These are phyloP conservation scores for Eurytoma adleriae DNA, from an alignment of 2,888 invertebrate genomes.

Conservation along the genomic window DNA sequence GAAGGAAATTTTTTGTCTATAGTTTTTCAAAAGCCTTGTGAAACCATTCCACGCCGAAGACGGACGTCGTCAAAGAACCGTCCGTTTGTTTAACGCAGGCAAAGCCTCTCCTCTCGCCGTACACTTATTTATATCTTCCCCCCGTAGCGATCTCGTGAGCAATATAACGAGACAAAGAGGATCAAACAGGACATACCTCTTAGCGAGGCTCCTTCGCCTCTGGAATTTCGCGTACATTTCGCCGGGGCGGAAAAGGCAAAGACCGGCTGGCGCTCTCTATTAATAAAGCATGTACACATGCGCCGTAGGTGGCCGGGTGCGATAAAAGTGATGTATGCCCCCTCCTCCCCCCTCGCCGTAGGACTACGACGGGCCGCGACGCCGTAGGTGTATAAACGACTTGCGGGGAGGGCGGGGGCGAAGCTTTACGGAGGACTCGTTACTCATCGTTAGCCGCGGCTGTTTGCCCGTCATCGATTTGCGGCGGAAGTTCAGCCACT, in stretches of 20 bases:
- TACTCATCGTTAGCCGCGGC: conserved; percentile 50
- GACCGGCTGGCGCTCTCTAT: conserved; percentile 54
- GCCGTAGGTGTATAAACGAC: conserved; percentile 50
- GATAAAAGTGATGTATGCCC: conserved; percentile 66
- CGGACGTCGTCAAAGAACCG: too few relatives aligned
- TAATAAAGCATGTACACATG: conserved; percentile 60
- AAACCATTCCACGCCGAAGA: too few relatives aligned
- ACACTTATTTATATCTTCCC: too few relatives aligned
- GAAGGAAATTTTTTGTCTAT: too few relatives aligned
- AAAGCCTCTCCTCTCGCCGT: too few relatives aligned
- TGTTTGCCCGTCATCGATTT: conserved; percentile 45
- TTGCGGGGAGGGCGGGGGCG: conserved; percentile 17
- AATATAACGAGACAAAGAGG: too few relatives aligned
- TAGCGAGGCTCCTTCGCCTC: neutral
- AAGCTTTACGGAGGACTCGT: conserved; percentile 54
- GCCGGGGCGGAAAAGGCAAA: conserved; percentile 1
- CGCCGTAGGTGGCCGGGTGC: conserved; percentile 60
- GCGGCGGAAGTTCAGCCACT: neutral
- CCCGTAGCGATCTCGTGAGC: too few relatives aligned
- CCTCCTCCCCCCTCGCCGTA: neutral
- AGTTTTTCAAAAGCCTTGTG: too few relatives aligned
- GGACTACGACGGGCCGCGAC: conserved; percentile 24
- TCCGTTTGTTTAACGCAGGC: too few relatives aligned
- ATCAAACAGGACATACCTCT: too few relatives aligned
- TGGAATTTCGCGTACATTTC: neutral